Evolutionary conservation across 2,888 invertebrate genomes (phyloP).

Genomic region (Stenodema calcarata): DNA sequence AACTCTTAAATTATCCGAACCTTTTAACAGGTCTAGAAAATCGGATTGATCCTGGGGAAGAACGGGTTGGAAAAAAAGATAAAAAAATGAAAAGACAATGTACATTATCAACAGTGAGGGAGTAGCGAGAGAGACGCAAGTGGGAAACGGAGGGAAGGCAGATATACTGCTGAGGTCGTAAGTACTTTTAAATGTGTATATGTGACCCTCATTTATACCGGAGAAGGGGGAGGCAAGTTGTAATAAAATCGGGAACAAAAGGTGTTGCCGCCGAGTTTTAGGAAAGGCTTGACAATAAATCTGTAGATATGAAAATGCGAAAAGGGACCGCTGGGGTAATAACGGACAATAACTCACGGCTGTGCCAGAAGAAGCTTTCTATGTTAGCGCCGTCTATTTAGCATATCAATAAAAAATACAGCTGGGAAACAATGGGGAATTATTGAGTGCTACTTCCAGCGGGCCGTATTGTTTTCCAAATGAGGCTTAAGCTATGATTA

Average conservation of each 20-base stretch:
- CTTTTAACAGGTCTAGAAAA: background rate
- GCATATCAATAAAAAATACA: slow-evolving; percentile 58
- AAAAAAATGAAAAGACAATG: background rate
- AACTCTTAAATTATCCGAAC: background rate
- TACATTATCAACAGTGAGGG: slow-evolving; percentile 6
- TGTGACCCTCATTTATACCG: slow-evolving; percentile 46
- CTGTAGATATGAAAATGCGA: slow-evolving; percentile 56
- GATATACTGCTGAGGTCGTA: slow-evolving; percentile 45
- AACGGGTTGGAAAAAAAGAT: background rate
- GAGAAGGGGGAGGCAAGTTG: slow-evolving; percentile 45
- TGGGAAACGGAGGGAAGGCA: background rate
- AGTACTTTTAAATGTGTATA: slow-evolving; percentile 48
- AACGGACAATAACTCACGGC: slow-evolving; percentile 55
- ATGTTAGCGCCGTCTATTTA: slow-evolving; percentile 56
- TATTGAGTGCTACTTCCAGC: slow-evolving; percentile 55
- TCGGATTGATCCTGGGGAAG: background rate
- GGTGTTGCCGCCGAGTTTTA: slow-evolving; percentile 51
- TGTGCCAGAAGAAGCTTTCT: slow-evolving; percentile 52
- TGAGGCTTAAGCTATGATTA: slow-evolving; percentile 56
- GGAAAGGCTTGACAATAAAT: slow-evolving; percentile 54
- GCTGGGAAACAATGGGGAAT: slow-evolving; percentile 55
- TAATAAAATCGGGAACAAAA: slow-evolving; percentile 53
- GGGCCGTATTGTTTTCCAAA: slow-evolving; percentile 55
- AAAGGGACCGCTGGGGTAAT: slow-evolving; percentile 52
- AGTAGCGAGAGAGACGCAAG: background rate